Conservation (phyloP, 2,797 vertebrate species). For the Siniperca scherzeri region DNA sequence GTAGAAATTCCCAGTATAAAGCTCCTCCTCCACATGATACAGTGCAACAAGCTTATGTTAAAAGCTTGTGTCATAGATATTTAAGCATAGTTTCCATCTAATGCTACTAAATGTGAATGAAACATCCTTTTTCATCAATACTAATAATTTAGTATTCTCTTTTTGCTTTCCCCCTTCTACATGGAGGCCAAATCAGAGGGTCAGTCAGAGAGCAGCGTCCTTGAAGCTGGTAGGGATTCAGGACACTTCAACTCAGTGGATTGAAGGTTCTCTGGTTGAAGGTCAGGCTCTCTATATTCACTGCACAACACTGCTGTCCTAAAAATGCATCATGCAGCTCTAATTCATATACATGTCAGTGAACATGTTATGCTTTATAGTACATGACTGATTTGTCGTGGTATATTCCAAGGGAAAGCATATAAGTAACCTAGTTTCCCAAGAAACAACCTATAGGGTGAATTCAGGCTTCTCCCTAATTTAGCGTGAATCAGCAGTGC, state of each 20-base stretch:
- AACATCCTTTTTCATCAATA: constrained; percentile 10
- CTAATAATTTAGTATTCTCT: neutral
- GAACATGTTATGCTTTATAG: neutral
- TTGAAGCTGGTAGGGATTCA: constrained; percentile 18
- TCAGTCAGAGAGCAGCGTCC: constrained; percentile 2
- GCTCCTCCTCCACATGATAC: constrained; percentile 30
- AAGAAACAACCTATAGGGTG: constrained; percentile 29
- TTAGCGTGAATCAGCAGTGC: constrained; percentile 64
- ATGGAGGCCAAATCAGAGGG: constrained; percentile 3
- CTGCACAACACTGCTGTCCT: neutral
- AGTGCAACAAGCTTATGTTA: constrained; percentile 26
- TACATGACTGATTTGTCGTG: neutral
- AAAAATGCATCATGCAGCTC: constrained; percentile 9
- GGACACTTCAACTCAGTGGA: constrained; percentile 1
- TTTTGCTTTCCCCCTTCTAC: neutral
- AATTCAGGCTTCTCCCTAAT: constrained; percentile 43
- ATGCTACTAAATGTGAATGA: neutral
- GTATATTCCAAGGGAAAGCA: constrained; percentile 21
- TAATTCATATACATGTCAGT: constrained; percentile 16
- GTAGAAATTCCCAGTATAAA: constrained; percentile 26
- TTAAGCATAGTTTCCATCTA: constrained; percentile 6
- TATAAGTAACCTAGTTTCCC: constrained; percentile 45
- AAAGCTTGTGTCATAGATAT: constrained; percentile 24
- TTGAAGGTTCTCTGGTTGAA: constrained; percentile 28
- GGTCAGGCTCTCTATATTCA: constrained; percentile 18